phyloP scores from a whole-genome alignment of 2,888 invertebrate species.

The Lysandra coridon region DNA sequence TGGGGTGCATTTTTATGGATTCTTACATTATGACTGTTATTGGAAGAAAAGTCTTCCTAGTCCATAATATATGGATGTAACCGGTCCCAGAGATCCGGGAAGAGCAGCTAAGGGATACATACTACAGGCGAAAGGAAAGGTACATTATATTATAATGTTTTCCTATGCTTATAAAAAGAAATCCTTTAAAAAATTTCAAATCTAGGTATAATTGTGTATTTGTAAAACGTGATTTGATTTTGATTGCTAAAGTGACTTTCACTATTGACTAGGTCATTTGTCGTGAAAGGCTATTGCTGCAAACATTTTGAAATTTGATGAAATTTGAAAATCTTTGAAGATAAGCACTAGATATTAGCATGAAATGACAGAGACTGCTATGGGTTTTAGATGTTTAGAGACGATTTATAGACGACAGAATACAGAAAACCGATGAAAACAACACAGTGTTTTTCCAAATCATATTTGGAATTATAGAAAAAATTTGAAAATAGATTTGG shows the following conservation, averaged over 20 bases:
- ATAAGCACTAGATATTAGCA: background rate
- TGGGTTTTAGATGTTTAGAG: no score
- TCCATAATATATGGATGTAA: constrained; percentile 13
- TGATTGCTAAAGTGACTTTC: no score
- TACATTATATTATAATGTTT: no score
- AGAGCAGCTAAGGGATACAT: background rate
- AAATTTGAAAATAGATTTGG: background rate
- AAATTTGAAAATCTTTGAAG: background rate
- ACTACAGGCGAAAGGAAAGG: background rate
- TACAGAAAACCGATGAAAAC: background rate
- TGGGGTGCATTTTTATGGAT: no score
- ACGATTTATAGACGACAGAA: no score
- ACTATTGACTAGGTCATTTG: no score
- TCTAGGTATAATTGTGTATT: no score
- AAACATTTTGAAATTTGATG: background rate
- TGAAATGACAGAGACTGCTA: no score
- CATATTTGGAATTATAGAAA: background rate
- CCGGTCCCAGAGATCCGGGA: constrained; percentile 8
- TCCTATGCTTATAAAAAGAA: no score
- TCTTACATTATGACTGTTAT: constrained; percentile 13
- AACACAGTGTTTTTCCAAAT: background rate
- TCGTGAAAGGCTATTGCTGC: background rate
- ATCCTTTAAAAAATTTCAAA: no score
- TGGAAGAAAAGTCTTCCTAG: background rate
- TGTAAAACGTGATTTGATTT: no score